Evolutionary conservation across 2,113 vertebrate species (phyloP).

Genomic region (Rhinoderma darwinii): DNA sequence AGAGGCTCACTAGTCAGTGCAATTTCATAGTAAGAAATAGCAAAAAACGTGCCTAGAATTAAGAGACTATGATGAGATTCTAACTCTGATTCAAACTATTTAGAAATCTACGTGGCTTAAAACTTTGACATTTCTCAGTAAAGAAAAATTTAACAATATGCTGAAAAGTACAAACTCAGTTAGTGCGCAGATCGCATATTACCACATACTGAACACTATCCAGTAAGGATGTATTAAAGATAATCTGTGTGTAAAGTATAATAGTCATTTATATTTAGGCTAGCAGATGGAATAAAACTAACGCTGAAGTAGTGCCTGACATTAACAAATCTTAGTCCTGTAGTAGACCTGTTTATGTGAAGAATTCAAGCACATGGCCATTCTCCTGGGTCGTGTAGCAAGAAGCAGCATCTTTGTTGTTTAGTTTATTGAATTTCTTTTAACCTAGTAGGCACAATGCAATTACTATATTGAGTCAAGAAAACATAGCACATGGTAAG

Average conservation of each 20-base stretch:
- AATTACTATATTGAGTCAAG: not conserved
- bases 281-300: not conserved
- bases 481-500: not conserved
- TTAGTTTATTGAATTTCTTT: not conserved
- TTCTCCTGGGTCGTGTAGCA: not conserved
- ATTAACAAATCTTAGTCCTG: not conserved
- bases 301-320: not conserved
- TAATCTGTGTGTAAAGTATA: constrained; percentile 1
- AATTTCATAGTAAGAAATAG: too few species aligned
- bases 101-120: too few species aligned
- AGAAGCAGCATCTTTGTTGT: not conserved
- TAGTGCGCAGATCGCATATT: too few species aligned
- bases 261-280: not conserved
- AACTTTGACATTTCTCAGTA: not conserved
- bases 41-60: too few species aligned
- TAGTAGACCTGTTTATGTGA: constrained; percentile 3
- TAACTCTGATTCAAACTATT: too few species aligned
- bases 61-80: too few species aligned
- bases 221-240: not conserved
- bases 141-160: not conserved
- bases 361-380: constrained; percentile 1
- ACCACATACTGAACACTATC: not conserved
- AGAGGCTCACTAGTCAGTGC: too few species aligned
- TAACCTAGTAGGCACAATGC: not conserved
- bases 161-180: too few species aligned